Conservation (phyloP, 1,140 invertebrate species). For the Ostrea edulis region DNA sequence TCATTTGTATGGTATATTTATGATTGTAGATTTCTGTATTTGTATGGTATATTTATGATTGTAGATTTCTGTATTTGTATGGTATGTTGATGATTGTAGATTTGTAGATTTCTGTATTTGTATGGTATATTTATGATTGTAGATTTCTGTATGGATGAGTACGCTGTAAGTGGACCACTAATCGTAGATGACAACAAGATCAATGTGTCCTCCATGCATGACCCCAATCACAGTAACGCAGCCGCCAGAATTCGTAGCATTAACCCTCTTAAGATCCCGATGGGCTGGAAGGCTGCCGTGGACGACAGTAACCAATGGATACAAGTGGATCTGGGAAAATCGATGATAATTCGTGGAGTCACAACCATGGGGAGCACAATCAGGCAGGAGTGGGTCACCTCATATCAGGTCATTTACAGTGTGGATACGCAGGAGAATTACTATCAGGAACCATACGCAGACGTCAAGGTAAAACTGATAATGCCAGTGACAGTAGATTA, state of each 20-base stretch:
- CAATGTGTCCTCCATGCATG: conserved; percentile 57
- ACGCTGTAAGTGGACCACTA: conserved; percentile 68
- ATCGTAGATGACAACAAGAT: conserved; percentile 57
- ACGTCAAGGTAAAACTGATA: conserved; percentile 50
- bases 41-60: too few relatives aligned
- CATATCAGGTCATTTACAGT: conserved; percentile 59
- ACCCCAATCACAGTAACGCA: conserved; percentile 54
- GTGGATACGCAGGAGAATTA: conserved; percentile 37
- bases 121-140: not conserved
- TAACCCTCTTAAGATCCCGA: conserved; percentile 3
- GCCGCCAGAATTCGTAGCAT: conserved; percentile 59
- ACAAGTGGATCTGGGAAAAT: conserved; percentile 62
- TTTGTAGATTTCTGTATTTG: too few relatives aligned
- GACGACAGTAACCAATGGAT: conserved; percentile 54
- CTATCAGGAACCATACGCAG: conserved; percentile 68
- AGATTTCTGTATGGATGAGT: conserved; percentile 69
- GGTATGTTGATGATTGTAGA: too few relatives aligned
- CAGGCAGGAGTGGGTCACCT: conserved; percentile 66
- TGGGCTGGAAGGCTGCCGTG: conserved; percentile 62
- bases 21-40: too few relatives aligned
- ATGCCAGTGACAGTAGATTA: too few relatives aligned
- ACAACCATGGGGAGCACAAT: conserved; percentile 63
- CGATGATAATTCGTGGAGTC: conserved; percentile 63
- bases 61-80: too few relatives aligned
- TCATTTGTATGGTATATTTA: too few relatives aligned